phyloP scores from a whole-genome alignment of 2,113 vertebrate species.

The Nesogale talazaci region DNA sequence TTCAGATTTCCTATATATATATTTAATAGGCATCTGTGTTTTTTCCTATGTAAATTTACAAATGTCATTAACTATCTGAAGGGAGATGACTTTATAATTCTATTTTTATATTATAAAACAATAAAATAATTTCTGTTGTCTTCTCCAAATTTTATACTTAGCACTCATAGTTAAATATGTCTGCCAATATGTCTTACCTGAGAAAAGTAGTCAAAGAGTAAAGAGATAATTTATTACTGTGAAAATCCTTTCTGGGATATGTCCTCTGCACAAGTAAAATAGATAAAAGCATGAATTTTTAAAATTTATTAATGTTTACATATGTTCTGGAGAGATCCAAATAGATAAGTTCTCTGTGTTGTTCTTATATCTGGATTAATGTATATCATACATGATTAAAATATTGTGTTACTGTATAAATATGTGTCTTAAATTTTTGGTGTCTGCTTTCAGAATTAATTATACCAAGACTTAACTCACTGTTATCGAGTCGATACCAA shows the following conservation, averaged over 20 bases:
- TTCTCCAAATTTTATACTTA: background rate
- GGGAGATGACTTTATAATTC: background rate
- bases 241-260: background rate
- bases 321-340: background rate
- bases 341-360: too few relatives aligned
- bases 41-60: background rate
- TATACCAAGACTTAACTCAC: too few relatives aligned
- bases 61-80: background rate
- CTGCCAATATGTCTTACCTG: background rate
- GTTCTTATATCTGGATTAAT: background rate
- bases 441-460: too few relatives aligned
- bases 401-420: background rate
- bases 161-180: background rate
- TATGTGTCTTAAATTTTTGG: too few relatives aligned
- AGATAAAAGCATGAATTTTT: background rate
- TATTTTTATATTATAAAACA: conserved; percentile 15
- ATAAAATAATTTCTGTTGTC: conserved; percentile 7
- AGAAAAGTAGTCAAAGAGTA: background rate
- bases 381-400: background rate
- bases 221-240: background rate
- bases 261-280: background rate
- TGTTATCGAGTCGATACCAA: too few relatives aligned
- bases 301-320: background rate
- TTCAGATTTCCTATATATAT: background rate
- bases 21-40: background rate